These are phyloP conservation scores for Phyllotreta cruciferae DNA, from an alignment of 2,888 invertebrate genomes.

Conservation along the genomic window DNA sequence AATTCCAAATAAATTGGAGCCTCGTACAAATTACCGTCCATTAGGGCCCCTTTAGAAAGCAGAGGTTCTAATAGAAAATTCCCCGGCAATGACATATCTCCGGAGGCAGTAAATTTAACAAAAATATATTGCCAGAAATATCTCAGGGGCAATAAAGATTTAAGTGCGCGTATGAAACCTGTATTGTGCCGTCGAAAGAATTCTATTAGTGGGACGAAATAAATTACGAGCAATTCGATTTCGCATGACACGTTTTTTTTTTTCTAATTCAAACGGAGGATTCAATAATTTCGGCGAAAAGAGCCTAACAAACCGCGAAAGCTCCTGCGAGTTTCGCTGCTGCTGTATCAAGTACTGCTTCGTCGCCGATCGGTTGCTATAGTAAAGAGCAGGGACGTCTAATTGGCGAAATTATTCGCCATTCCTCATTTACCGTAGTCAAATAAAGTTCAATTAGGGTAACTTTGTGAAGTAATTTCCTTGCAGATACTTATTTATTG, in stretches of 20 bases:
- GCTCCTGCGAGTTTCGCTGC: neutral
- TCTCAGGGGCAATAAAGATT: constrained; percentile 10
- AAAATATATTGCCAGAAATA: constrained; percentile 37
- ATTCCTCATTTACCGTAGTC: constrained; percentile 38
- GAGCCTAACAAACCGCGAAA: no score
- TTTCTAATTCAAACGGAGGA: neutral
- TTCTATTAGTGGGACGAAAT: no score
- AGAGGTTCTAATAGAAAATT: constrained; percentile 29
- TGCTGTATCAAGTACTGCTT: constrained; percentile 5
- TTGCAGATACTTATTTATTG: constrained; percentile 9
- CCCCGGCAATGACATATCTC: constrained; percentile 29
- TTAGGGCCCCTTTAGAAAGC: constrained; percentile 27
- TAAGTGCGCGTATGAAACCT: neutral
- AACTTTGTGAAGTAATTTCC: constrained; percentile 36
- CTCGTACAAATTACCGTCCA: constrained; percentile 30
- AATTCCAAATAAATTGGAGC: constrained; percentile 25
- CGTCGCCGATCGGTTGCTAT: constrained; percentile 11
- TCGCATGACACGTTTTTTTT: neutral
- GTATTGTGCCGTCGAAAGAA: neutral
- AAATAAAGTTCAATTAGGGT: constrained; percentile 43
- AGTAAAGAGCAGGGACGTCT: constrained; percentile 25
- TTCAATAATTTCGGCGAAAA: no score
- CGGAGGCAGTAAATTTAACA: constrained; percentile 34
- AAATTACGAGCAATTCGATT: no score
- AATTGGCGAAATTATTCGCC: constrained; percentile 44